Evolutionary conservation across 2,888 invertebrate species (phyloP), one percentile per base, ranked within the genome.

Genomic region (Punctoribates punctum): DNA sequence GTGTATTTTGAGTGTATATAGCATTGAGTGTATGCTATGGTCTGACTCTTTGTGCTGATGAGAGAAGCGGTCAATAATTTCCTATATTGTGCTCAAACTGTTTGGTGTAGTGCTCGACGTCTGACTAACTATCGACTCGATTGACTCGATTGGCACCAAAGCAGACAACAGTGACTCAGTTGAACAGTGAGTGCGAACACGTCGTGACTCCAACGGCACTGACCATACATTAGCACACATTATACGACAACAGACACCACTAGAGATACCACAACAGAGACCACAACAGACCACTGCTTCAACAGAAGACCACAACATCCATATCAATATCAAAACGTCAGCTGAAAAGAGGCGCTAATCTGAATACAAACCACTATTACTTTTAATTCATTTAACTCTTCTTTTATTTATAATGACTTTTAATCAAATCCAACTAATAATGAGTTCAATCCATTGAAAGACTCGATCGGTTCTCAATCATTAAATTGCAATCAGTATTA

Each of bases 61-160:
- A 46, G 72, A 72, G 72, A 17, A 72, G 72, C 72, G 72, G 72
- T 72, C 72, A 72, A 72, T 72, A 46, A 72, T 72, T 72, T n/a
- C 46, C 42, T 70, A 57, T 57, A 57, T 57, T 57, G 57, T 57
- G 23, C 57, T 57, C 23, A 23, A 42, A 42, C 42, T 42, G 20
- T 57, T 57, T 57, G 57, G 23, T 57, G 57, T 42, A 42, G 42
- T 42, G 42, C 42, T 42, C 42, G 42, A 42, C 42, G 42, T 42
- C 42, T 42, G 42, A 42, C 42, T 42, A 42, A 42, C 42, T 42
- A 42, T 42, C 42, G 42, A 42, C 42, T 42, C 42, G 42, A 42
- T 42, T 42, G 42, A 42, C 42, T 42, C 42, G 42, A 42, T 42
- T 42, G 42, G 42, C 42, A 42, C 42, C 42, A 42, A 42, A 42